Evolutionary conservation across 1,140 invertebrate genomes (phyloP).

Genomic region (Panulirus ornatus): DNA sequence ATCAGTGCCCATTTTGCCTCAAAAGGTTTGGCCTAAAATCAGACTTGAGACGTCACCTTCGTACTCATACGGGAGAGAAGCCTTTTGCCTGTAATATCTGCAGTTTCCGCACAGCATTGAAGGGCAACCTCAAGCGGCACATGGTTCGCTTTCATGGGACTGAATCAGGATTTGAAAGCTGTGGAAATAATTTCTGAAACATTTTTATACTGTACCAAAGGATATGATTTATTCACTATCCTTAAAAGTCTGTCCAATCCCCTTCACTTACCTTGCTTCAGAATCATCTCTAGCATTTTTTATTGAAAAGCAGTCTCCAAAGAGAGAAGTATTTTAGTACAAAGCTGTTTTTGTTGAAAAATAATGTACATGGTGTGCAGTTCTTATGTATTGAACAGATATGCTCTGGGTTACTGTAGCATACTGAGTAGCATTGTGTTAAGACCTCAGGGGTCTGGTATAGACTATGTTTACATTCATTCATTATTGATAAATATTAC

Average conservation of each 20-base stretch:
- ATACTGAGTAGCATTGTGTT: too few species aligned
- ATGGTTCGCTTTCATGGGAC: constrained; percentile 48
- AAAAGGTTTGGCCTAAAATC: constrained; percentile 33
- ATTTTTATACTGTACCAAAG: too few species aligned
- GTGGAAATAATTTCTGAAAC: not conserved
- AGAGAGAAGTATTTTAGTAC: not conserved
- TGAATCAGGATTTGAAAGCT: not conserved
- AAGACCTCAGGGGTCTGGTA: too few species aligned
- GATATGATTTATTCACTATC: too few species aligned
- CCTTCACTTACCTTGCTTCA: too few species aligned
- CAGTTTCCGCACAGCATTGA: constrained; percentile 38
- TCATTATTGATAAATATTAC: too few species aligned
- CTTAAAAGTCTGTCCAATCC: too few species aligned
- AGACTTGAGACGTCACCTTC: constrained; percentile 46
- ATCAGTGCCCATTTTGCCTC: constrained; percentile 49
- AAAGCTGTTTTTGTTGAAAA: not conserved
- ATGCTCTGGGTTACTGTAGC: too few species aligned
- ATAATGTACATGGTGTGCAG: not conserved
- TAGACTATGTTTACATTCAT: too few species aligned
- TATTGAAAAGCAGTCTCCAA: too few species aligned
- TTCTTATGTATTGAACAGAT: too few species aligned
- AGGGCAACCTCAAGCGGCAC: constrained; percentile 61
- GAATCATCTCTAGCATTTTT: too few species aligned
- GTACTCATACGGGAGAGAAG: constrained; percentile 55
- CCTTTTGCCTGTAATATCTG: constrained; percentile 45